These are phyloP conservation scores for Amblyopsis rosae DNA, from an alignment of 2,113 vertebrate species.

Conservation along the genomic window DNA sequence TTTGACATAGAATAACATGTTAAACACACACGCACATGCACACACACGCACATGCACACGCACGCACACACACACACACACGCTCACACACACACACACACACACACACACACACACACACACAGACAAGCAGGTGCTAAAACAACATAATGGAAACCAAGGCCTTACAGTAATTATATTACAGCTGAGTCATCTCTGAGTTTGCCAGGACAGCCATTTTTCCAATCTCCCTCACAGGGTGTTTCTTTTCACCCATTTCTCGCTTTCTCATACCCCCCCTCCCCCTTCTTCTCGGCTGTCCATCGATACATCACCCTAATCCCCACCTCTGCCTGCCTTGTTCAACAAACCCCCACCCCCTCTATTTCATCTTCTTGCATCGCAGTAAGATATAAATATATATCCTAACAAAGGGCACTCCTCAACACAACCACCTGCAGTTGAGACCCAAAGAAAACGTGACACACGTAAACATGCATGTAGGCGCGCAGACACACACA, in stretches of 20 bases:
- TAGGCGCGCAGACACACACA: neutral
- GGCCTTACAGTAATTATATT: constrained; percentile 35
- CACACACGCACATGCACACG: too few relatives aligned
- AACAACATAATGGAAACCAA: constrained; percentile 27
- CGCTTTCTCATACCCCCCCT: neutral
- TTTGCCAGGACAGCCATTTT: constrained; percentile 59
- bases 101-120: neutral
- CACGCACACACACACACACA: neutral
- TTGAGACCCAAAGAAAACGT: neutral
- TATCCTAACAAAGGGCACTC: constrained; percentile 4
- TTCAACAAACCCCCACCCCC: neutral
- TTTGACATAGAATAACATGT: too few relatives aligned
- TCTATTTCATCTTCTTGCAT: constrained; percentile 36
- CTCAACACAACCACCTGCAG: constrained; percentile 6
- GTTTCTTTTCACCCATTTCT: constrained; percentile 45
- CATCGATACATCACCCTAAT: constrained; percentile 23
- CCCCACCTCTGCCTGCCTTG: constrained; percentile 7
- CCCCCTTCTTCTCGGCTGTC: constrained; percentile 18
- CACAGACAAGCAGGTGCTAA: neutral
- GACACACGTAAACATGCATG: neutral
- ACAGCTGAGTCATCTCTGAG: constrained; percentile 62
- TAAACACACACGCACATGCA: neutral
- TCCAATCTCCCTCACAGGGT: constrained; percentile 31
- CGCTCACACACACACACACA: neutral
- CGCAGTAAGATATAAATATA: constrained; percentile 41